These are phyloP conservation scores for Paragorgia papillata DNA, from an alignment of 92 coral and sea anemone genomes.

Conservation along the genomic window DNA sequence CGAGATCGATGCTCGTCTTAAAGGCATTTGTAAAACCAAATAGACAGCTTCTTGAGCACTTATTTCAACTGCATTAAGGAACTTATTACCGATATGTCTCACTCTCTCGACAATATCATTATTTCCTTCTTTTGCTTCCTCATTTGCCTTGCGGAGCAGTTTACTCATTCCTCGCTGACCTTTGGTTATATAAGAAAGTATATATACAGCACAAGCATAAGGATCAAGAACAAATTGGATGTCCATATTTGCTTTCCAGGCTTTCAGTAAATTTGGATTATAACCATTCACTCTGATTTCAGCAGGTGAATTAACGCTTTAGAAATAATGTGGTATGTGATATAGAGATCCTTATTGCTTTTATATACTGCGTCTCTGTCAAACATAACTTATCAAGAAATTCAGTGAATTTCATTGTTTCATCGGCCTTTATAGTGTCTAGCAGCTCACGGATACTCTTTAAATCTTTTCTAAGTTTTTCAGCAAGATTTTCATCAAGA, in stretches of 20 bases:
- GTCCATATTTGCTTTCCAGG: too few relatives aligned
- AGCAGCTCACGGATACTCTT: background rate
- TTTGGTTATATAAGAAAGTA: constrained; percentile 64
- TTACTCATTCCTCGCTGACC: constrained; percentile 76
- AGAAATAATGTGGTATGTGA: constrained; percentile 57
- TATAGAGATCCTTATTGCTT: too few relatives aligned
- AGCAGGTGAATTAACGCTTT: constrained; percentile 52
- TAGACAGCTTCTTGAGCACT: constrained; percentile 73
- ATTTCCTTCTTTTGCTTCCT: constrained; percentile 68
- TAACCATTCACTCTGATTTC: constrained; percentile 60
- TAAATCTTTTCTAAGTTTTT: background rate
- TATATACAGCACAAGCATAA: constrained; percentile 69
- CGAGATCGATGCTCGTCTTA: constrained; percentile 62
- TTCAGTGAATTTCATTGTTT: too few relatives aligned
- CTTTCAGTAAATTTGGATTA: constrained; percentile 36
- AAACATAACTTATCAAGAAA: too few relatives aligned
- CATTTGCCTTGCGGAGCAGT: constrained; percentile 61
- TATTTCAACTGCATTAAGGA: constrained; percentile 66
- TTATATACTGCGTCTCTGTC: too few relatives aligned
- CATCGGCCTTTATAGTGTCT: background rate
- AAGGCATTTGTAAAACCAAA: constrained; percentile 70
- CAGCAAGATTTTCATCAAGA: constrained; percentile 2
- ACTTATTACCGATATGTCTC: constrained; percentile 69
- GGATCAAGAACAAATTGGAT: background rate
- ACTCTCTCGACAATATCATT: constrained; percentile 52